These are phyloP conservation scores for Gila orcuttii DNA, from an alignment of 2,113 vertebrate species.

Conservation along the genomic window DNA sequence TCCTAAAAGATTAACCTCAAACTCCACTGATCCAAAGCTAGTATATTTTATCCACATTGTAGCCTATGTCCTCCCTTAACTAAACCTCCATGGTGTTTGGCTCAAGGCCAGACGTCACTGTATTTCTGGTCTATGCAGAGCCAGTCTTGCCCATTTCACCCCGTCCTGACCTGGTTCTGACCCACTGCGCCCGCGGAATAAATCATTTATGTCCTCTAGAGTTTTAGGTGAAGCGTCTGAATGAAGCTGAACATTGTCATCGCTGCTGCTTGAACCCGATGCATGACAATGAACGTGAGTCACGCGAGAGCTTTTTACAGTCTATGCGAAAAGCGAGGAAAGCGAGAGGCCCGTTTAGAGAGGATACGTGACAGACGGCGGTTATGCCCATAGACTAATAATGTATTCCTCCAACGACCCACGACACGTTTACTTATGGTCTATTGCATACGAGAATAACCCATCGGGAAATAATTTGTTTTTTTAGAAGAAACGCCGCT, in stretches of 20 bases:
- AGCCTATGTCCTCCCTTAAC: neutral
- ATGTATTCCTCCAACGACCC: slow-evolving; percentile 10
- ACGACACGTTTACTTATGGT: neutral
- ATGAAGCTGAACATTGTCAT: slow-evolving; percentile 24
- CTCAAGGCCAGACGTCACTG: slow-evolving; percentile 50
- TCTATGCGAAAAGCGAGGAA: too few relatives aligned
- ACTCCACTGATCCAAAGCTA: neutral
- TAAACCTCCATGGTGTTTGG: slow-evolving; percentile 36
- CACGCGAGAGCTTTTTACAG: neutral
- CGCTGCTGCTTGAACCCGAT: neutral
- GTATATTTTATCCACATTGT: neutral
- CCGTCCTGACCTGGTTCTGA: slow-evolving; percentile 59
- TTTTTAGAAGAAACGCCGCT: neutral
- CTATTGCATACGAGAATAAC: neutral
- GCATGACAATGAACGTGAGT: slow-evolving; percentile 4
- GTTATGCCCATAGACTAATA: neutral
- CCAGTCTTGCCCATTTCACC: slow-evolving; percentile 29
- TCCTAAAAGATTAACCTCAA: neutral
- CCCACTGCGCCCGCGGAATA: slow-evolving; percentile 48
- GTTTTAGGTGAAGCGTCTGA: slow-evolving; percentile 40
- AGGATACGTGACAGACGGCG: neutral
- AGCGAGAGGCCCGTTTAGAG: neutral
- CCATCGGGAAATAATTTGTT: neutral
- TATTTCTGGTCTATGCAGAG: slow-evolving; percentile 42
- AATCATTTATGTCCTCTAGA: slow-evolving; percentile 60